These are phyloP conservation scores for Tauraco erythrolophus DNA, from an alignment of 2,113 vertebrate genomes.

Conservation along the genomic window DNA sequence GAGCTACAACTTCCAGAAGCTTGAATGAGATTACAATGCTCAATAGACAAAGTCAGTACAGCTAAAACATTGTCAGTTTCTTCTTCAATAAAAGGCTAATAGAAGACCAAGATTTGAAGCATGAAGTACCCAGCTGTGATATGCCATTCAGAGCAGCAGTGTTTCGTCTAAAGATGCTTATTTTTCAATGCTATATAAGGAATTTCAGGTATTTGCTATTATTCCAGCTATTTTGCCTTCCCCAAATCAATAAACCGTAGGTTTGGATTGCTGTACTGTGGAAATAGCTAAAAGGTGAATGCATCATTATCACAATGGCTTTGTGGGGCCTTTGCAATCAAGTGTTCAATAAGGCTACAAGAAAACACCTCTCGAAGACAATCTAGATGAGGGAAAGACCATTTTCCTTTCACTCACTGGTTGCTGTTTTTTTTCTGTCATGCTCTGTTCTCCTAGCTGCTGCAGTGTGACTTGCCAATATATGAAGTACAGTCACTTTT, in stretches of 20 bases:
- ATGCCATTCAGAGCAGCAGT: neutral
- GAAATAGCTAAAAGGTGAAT: neutral
- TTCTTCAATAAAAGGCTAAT: neutral
- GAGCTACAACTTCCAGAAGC: neutral
- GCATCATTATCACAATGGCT: neutral
- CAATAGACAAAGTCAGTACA: neutral
- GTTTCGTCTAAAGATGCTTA: neutral
- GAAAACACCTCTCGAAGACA: neutral
- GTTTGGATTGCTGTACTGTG: neutral
- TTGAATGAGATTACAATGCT: neutral
- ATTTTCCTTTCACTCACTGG: neutral
- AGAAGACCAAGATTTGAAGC: neutral
- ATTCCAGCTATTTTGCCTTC: neutral
- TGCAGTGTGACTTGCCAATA: neutral
- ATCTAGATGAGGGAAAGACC: neutral
- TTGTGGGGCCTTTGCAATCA: neutral
- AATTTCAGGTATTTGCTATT: neutral
- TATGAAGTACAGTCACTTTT: neutral
- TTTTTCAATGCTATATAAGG: neutral
- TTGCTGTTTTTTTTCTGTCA: neutral
- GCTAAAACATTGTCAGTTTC: neutral
- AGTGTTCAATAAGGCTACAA: neutral
- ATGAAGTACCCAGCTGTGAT: neutral
- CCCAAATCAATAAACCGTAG: neutral
- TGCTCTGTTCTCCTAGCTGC: neutral